Evolutionary conservation across 2,888 invertebrate genomes (phyloP), one percentile per base, ranked within the genome.

Genomic region (Trachelus troglodyta): DNA sequence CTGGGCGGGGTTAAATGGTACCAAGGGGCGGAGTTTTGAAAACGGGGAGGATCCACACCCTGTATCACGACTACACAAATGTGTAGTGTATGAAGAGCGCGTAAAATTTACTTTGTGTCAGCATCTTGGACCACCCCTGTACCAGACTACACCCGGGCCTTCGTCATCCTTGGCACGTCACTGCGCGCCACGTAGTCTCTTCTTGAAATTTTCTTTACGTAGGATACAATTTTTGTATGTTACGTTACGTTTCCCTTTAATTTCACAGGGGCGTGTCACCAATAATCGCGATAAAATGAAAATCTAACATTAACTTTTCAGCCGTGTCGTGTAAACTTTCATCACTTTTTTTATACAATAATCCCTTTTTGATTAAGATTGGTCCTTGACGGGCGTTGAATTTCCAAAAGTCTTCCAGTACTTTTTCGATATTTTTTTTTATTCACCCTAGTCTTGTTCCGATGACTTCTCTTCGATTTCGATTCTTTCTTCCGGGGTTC

Each of bases 61-160:
- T 88, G 88, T 87, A 86, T 88, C 88, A 88, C 87, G 23, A 85
- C 90, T 90, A 91, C 86, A 89, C 90, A 81, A 90, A 90, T 73
- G 90, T 90, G 88, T 90, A 90, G 87, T 89, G 90, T 83, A 90
- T 90, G 85, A 90, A 90, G 82, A 90, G 90, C 85, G 90, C 90
- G 85, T 90, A 90, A 85, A 90, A 90, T 85, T 89, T 89, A 87
- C 89, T 90, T 87, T 90, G 89, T 86, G 91, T 89, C 86, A 90
- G 87, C 90, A 90, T 90, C 83, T 87, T 85, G 71, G n/a, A 6
- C 40, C 37, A 81, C 80, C 81, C 77, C 77, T 77, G 77, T 75
- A 73, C 79, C 81, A 82, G 83, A 33, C 74, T 76, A 74, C 78
- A 69, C 78, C 81, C 78, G 82, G 84, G 81, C 85, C 82, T 83